A percentile compares a stretch with the other conserved stretches of the same genome.
These are phyloP conservation scores for Grapholita molesta DNA, from an alignment of 1,140 invertebrate genomes.

Conservation along the genomic window DNA sequence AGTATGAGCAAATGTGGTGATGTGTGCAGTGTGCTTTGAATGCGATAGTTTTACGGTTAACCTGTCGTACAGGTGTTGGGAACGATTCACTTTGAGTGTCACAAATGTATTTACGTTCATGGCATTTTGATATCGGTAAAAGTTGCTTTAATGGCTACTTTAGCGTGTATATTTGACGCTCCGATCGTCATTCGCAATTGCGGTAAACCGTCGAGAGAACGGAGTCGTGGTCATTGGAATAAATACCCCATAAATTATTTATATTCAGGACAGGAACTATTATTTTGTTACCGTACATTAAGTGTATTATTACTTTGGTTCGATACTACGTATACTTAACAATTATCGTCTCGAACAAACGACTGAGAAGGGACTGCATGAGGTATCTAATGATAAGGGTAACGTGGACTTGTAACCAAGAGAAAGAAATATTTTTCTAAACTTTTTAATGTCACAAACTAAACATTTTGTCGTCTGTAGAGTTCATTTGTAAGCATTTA, in stretches of 20 bases:
- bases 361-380: constrained; percentile 71
- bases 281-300: constrained; percentile 14
- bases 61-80: constrained; percentile 20
- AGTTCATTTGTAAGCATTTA: constrained; percentile 55
- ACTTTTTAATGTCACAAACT: constrained; percentile 68
- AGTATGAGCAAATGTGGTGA: constrained; percentile 10
- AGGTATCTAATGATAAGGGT: constrained; percentile 58
- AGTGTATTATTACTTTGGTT: constrained; percentile 4
- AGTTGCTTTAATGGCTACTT: neutral
- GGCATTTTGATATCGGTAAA: neutral
- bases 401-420: constrained; percentile 56
- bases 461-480: constrained; percentile 41
- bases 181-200: neutral
- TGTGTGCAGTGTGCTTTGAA: constrained; percentile 14
- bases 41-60: constrained; percentile 12
- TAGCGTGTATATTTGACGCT: neutral
- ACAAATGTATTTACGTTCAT: constrained; percentile 34
- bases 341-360: constrained; percentile 40
- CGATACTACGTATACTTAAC: constrained; percentile 21
- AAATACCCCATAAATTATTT: neutral
- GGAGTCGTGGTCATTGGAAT: neutral
- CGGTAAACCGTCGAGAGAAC: no score
- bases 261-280: neutral
- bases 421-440: constrained; percentile 72
- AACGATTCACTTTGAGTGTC: constrained; percentile 68